Conservation (phyloP, 2,113 vertebrate genomes). For the Todiramphus saurophagus region DNA sequence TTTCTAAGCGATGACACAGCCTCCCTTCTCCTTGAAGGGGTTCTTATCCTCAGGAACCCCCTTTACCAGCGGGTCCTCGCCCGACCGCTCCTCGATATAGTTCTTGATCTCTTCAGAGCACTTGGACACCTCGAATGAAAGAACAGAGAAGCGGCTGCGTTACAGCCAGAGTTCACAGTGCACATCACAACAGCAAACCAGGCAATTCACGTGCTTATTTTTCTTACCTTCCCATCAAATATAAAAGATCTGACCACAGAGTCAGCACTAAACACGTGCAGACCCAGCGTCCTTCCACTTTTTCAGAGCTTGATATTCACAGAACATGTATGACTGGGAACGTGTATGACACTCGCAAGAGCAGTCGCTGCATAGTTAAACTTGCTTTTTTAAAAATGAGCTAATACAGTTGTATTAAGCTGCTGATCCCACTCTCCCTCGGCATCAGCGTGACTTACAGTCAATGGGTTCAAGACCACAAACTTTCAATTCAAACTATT, state of each 20-base stretch:
- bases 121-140: conserved; percentile 87
- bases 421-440: rapidly evolving
- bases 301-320: not conserved
- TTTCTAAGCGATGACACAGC: conserved; percentile 87
- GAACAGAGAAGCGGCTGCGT: not conserved
- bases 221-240: not conserved
- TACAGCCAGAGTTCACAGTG: not conserved
- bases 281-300: not conserved
- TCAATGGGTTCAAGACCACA: not conserved
- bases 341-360: rapidly evolving
- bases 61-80: conserved; percentile 88
- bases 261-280: not conserved
- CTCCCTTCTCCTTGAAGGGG: conserved; percentile 94
- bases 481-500: not conserved
- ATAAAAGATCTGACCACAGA: not conserved
- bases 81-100: conserved; percentile 82
- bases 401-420: not conserved
- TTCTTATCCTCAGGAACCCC: conserved; percentile 92
- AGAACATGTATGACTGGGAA: not conserved
- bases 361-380: not conserved
- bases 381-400: not conserved
- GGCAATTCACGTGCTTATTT: not conserved
- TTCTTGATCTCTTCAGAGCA: conserved; percentile 95
- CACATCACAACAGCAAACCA: not conserved
- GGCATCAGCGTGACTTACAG: rapidly evolving